Conservation (phyloP, 2,888 invertebrate genomes). For the Harmothoe impar region DNA sequence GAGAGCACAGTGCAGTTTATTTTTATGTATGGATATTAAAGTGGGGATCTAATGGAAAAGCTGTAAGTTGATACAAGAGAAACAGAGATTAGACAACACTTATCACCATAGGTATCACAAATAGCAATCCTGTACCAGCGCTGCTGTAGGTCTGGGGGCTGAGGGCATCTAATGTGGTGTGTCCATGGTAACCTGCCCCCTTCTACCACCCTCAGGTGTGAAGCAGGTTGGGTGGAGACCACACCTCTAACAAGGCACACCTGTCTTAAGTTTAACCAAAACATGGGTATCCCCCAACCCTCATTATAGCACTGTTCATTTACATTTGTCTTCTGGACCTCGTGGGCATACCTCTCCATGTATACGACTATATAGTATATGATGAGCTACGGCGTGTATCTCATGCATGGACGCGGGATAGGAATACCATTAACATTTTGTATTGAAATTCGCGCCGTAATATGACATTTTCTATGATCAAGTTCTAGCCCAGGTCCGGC, state of each 20-base stretch:
- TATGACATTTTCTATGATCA: no score
- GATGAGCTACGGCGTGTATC: no score
- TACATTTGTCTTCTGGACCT: no score
- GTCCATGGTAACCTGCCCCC: neutral
- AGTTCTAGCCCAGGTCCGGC: no score
- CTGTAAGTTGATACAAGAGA: neutral
- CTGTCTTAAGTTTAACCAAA: neutral
- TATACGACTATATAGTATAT: no score
- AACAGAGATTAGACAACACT: neutral
- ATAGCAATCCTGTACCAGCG: neutral
- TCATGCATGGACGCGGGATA: no score
- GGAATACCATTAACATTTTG: no score
- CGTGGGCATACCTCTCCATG: no score
- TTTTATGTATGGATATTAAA: conserved; percentile 13
- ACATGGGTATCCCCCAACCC: no score
- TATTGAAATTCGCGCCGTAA: no score
- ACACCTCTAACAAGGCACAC: conserved; percentile 37
- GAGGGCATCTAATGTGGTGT: conserved; percentile 26
- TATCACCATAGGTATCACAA: conserved; percentile 21
- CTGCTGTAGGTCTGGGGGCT: conserved; percentile 14
- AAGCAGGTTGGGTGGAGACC: neutral
- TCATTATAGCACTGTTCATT: no score
- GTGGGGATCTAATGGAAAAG: neutral
- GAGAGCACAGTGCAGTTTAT: neutral
- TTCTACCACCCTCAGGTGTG: neutral